Evolutionary conservation across 1,140 invertebrate genomes (phyloP), one percentile per base, ranked within the genome.

Genomic region (Drosophila sechellia): DNA sequence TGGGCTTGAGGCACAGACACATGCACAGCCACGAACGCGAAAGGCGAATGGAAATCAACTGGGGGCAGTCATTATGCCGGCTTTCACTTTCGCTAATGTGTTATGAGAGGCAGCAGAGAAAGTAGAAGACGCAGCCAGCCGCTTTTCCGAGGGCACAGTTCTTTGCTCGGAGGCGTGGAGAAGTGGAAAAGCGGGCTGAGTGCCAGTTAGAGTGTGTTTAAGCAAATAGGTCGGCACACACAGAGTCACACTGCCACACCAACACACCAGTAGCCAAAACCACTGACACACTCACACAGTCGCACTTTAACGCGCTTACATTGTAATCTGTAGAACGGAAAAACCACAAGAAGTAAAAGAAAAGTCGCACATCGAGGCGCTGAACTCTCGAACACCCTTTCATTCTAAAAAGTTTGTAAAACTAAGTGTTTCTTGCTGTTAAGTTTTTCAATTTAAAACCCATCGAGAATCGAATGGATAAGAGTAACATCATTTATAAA

Each of bases 61-160:
- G 79, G 79, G 85, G 87, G 73, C 80, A 80, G 85, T 89, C 84
- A 83, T 89, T 84, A 89, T 80, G 84, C 77, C 81, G 85, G 77
- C 84, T 89, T 84, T 89, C 79, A 87, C 83, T 89, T 89, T 80
- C 73, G 77, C 79, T 89, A 89, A 89, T 89, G 84, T 89, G 84
- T 89, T 87, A 89, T 84, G 84, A 84, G 77, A 75, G 65, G 39
- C 27, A 34, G 52, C 40, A 40, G 20, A 22, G 25, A 39, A 53
- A 45, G 55, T 40, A 55, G 52, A 42, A 70, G 52, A 31, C 17
- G 42, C 49, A 57, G 57, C 53, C 54, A 54, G 43, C 49, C 54
- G 39, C 58, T 66, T 53, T 60, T 57, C 53, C 22, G 46, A 65
- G 60, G 54, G 69, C 55, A 54, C 66, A 68, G 59, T 50, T 57